A percentile compares a stretch with the other conserved stretches of the same genome.
Conservation (phyloP, 2,113 vertebrate genomes). For the Brachypteracias leptosomus region DNA sequence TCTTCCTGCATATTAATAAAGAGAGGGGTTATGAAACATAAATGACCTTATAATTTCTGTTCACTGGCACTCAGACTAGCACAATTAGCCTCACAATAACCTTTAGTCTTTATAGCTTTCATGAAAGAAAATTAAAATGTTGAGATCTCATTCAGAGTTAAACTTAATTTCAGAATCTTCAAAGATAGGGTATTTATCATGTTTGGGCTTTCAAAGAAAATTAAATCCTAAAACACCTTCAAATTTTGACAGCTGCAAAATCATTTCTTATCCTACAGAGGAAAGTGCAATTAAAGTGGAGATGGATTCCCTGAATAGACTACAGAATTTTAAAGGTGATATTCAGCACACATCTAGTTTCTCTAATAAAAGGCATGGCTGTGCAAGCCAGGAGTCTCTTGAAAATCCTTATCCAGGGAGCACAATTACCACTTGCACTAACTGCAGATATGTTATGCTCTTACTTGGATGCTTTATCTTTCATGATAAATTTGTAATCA, state of each 20-base stretch:
- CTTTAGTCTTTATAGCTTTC: background rate
- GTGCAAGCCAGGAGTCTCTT: background rate
- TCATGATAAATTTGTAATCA: slow-evolving; percentile 14
- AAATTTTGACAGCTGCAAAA: background rate
- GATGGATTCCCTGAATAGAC: background rate
- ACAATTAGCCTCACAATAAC: background rate
- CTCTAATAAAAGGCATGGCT: background rate
- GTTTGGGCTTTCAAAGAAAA: background rate
- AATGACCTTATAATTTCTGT: background rate
- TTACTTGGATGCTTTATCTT: slow-evolving; percentile 13
- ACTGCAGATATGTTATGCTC: background rate
- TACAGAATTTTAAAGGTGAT: background rate
- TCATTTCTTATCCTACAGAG: background rate
- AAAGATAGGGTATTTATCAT: background rate
- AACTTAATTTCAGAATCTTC: background rate
- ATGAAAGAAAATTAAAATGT: background rate
- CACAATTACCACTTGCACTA: background rate
- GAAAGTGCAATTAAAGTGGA: background rate
- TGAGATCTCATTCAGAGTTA: background rate
- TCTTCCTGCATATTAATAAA: background rate
- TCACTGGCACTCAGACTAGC: background rate
- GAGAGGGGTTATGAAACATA: background rate
- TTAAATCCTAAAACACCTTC: background rate
- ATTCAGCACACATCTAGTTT: background rate
- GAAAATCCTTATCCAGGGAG: background rate